Evolutionary conservation across 1,140 invertebrate species (phyloP).

Genomic region (Drosophila bipectinata): DNA sequence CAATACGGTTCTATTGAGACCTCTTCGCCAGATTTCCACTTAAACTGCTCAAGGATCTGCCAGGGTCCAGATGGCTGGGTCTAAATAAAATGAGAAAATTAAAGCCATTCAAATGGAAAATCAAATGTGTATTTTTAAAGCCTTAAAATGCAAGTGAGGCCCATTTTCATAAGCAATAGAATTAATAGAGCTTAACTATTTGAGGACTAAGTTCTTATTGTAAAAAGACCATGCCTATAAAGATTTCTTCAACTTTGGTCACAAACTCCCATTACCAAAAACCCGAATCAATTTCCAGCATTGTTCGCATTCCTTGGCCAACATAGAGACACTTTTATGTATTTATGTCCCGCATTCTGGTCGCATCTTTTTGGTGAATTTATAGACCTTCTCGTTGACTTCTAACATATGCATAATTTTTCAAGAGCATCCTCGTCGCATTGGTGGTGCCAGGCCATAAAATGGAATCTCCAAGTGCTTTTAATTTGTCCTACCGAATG

Average conservation of each 20-base stretch:
- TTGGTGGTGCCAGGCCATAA: constrained; percentile 70
- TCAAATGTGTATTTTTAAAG: background rate
- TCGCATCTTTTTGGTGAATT: constrained; percentile 54
- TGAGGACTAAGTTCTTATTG: too few relatives aligned
- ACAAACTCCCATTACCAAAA: constrained; percentile 9
- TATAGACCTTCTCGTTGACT: constrained; percentile 75
- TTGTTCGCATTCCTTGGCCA: constrained; percentile 46
- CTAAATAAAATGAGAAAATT: background rate
- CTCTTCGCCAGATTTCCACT: constrained; percentile 35
- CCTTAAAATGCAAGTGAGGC: background rate
- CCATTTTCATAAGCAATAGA: background rate
- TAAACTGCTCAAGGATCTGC: constrained; percentile 15
- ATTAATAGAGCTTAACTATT: background rate
- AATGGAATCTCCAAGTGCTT: constrained; percentile 78
- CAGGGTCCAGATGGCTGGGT: background rate
- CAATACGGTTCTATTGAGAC: constrained; percentile 5
- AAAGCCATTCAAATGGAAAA: constrained; percentile 20
- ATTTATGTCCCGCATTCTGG: constrained; percentile 7
- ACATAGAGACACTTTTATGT: constrained; percentile 8
- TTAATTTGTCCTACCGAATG: constrained; percentile 76
- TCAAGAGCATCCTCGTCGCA: constrained; percentile 59
- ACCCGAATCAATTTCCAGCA: constrained; percentile 56
- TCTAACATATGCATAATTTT: constrained; percentile 80
- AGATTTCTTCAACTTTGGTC: constrained; percentile 5
- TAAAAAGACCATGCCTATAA: constrained; percentile 2